phyloP scores from a whole-genome alignment of 2,113 vertebrate genomes.

The Datnioides undecimradiatus region DNA sequence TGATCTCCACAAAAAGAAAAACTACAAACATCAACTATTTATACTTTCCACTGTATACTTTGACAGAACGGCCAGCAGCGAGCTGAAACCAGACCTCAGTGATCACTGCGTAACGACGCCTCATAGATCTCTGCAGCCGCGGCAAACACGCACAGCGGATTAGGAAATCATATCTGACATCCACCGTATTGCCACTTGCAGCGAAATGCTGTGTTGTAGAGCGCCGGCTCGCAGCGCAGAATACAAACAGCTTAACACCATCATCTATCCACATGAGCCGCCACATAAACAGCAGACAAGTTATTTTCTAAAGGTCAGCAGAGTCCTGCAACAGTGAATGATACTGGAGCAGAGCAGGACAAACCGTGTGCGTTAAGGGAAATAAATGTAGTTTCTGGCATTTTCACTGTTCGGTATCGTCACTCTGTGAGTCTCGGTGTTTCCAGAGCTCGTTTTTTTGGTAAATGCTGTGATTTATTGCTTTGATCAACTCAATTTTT shows the following conservation, averaged over 20 bases:
- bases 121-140: constrained; percentile 28
- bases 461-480: background rate
- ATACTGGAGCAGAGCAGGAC: background rate
- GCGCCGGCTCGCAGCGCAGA: background rate
- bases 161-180: constrained; percentile 39
- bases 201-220: constrained; percentile 37
- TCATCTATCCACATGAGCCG: constrained; percentile 54
- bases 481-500: background rate
- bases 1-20: constrained; percentile 27
- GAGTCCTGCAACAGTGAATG: constrained; percentile 12
- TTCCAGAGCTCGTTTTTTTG: background rate
- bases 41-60: background rate
- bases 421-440: background rate
- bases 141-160: background rate
- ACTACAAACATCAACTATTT: background rate
- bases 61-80: background rate
- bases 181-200: constrained; percentile 41
- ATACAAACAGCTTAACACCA: constrained; percentile 3
- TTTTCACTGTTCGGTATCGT: background rate
- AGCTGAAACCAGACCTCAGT: background rate
- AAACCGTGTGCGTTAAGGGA: background rate
- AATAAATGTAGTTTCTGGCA: background rate
- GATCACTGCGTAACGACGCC: background rate
- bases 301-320: constrained; percentile 57
- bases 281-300: constrained; percentile 8